A percentile compares a stretch with the other conserved stretches of the same genome.
Conservation (phyloP, 1,140 invertebrate species). For the Leucophenga varia region DNA sequence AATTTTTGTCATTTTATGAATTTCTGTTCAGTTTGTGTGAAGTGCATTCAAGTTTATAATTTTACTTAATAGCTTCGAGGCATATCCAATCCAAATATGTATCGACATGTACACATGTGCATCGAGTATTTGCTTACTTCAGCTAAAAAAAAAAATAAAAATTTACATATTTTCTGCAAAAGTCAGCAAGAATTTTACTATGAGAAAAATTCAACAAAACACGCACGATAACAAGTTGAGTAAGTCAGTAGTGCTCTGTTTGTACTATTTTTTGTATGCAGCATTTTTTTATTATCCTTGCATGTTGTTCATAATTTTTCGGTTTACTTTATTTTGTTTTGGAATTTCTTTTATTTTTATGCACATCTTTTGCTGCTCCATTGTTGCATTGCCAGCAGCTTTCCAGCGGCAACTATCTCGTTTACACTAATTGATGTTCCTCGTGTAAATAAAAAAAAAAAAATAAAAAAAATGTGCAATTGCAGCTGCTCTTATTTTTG, state of each 20-base stretch:
- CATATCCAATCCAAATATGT: slow-evolving; percentile 9
- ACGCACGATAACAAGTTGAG: too few relatives aligned
- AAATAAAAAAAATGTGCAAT: too few relatives aligned
- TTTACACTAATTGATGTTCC: too few relatives aligned
- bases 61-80: slow-evolving; percentile 16
- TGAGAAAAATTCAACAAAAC: too few relatives aligned
- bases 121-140: slow-evolving; percentile 30
- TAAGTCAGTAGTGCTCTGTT: background rate
- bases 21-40: slow-evolving; percentile 3
- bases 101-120: slow-evolving; percentile 16
- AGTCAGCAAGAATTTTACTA: too few relatives aligned
- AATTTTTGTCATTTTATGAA: slow-evolving; percentile 1
- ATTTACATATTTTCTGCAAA: slow-evolving; percentile 25
- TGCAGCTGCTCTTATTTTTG: too few relatives aligned
- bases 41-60: slow-evolving; percentile 40
- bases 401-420: too few relatives aligned
- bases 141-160: slow-evolving; percentile 16
- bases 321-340: slow-evolving; percentile 1
- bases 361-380: too few relatives aligned
- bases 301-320: slow-evolving; percentile 9
- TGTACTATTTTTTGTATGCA: slow-evolving; percentile 4
- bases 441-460: too few relatives aligned
- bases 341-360: too few relatives aligned
- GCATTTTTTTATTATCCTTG: slow-evolving; percentile 6
- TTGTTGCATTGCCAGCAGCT: too few relatives aligned